These are phyloP conservation scores for Xiphophorus birchmanni DNA, from an alignment of 2,797 vertebrate species.

Conservation along the genomic window DNA sequence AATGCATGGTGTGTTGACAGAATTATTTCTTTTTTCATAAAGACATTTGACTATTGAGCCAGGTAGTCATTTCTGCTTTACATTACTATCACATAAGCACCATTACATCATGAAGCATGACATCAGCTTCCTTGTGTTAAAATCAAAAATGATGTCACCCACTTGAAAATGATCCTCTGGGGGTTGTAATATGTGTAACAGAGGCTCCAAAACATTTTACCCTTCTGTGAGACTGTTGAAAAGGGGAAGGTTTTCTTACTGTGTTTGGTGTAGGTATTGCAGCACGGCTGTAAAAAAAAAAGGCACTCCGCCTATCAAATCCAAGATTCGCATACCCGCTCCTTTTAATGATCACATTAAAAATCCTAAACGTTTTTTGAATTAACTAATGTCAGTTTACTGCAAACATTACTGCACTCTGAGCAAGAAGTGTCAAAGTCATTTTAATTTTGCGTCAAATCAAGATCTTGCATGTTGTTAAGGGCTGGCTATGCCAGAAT, in stretches of 20 bases:
- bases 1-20: slow-evolving; percentile 4
- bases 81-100: slow-evolving; percentile 32
- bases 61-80: slow-evolving; percentile 20
- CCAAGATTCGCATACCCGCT: slow-evolving; percentile 7
- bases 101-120: slow-evolving; percentile 69
- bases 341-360: slow-evolving; percentile 10
- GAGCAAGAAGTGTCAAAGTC: neutral
- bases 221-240: slow-evolving; percentile 50
- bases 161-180: slow-evolving; percentile 54
- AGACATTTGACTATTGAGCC: slow-evolving; percentile 25
- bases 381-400: slow-evolving; percentile 24
- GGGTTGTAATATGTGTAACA: slow-evolving; percentile 66
- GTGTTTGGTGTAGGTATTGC: slow-evolving; percentile 30
- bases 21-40: slow-evolving; percentile 20
- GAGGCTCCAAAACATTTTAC: slow-evolving; percentile 64
- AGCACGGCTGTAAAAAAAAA: slow-evolving; percentile 25
- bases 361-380: slow-evolving; percentile 15
- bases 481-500: too few species aligned
- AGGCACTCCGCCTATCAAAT: slow-evolving; percentile 20
- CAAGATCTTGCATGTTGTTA: too few species aligned
- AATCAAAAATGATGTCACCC: slow-evolving; percentile 74
- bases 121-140: slow-evolving; percentile 52
- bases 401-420: neutral
- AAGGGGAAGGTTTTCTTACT: slow-evolving; percentile 31
- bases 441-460: neutral